Evolutionary conservation across 2,113 vertebrate genomes (phyloP).

Genomic region (Romanogobio albipinnatus): DNA sequence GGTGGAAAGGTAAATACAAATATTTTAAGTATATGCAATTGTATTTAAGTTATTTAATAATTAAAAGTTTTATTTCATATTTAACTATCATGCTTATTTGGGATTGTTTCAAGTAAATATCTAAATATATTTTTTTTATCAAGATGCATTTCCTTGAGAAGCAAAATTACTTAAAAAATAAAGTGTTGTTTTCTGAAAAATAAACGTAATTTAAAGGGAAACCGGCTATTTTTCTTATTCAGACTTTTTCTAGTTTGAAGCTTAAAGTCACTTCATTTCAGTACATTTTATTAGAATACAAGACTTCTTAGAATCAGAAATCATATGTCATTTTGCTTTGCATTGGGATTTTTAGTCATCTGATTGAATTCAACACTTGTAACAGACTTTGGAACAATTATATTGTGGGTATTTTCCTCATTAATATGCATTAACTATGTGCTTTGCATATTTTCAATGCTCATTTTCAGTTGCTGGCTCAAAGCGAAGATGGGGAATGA

Average conservation of each 20-base stretch:
- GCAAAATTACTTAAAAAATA: no score
- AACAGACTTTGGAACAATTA: background rate
- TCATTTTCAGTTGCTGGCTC: conserved; percentile 14
- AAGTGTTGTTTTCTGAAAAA: background rate
- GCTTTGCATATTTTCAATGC: background rate
- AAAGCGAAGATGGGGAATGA: conserved; percentile 74
- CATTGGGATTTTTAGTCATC: background rate
- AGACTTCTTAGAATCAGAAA: no score
- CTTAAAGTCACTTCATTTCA: no score
- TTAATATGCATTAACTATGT: background rate
- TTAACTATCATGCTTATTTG: background rate
- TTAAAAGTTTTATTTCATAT: background rate
- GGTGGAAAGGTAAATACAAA: conserved; percentile 43
- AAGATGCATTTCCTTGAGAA: background rate
- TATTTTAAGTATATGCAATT: background rate
- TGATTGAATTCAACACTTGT: background rate
- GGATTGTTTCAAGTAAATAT: background rate
- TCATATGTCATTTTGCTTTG: no score
- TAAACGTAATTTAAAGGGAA: background rate
- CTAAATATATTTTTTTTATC: background rate
- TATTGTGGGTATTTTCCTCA: background rate
- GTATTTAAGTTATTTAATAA: background rate
- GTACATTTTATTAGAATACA: no score
- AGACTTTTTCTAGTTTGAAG: no score
- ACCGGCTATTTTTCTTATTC: no score